Percentiles rank a stretch among this genome's conserved stretches.
These are phyloP conservation scores for Adelognathus sp. DNA, from an alignment of 2,888 invertebrate genomes.

Conservation along the genomic window DNA sequence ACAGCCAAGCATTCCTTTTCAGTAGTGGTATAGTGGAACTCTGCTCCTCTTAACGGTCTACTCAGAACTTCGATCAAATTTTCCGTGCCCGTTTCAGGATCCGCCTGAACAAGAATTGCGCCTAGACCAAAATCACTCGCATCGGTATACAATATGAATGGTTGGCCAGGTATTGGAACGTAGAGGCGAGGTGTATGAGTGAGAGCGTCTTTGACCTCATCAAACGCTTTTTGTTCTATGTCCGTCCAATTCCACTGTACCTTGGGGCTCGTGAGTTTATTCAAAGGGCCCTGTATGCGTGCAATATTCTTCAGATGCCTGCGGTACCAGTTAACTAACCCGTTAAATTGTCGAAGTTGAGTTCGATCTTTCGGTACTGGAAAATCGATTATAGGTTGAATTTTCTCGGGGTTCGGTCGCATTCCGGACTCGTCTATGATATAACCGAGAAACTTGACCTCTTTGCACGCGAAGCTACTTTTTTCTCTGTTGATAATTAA, in stretches of 20 bases:
- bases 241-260: conserved; percentile 54
- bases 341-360: conserved; percentile 50
- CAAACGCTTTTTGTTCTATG: conserved; percentile 39
- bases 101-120: conserved; percentile 52
- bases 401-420: conserved; percentile 52
- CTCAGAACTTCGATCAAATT: conserved; percentile 45
- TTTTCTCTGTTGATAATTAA: conserved; percentile 15
- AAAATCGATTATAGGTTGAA: conserved; percentile 50
- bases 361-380: conserved; percentile 29
- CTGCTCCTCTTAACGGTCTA: conserved; percentile 50
- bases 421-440: conserved; percentile 50
- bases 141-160: conserved; percentile 47
- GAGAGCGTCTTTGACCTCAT: conserved; percentile 29
- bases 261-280: conserved; percentile 48
- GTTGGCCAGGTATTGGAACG: conserved; percentile 40
- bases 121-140: conserved; percentile 57
- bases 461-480: conserved; percentile 36
- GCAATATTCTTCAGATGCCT: conserved; percentile 49
- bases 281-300: conserved; percentile 38
- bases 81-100: conserved; percentile 38
- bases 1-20: conserved; percentile 51
- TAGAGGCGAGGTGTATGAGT: conserved; percentile 24
- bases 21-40: conserved; percentile 42
- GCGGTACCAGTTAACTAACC: conserved; percentile 57
- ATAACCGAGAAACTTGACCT: conserved; percentile 45